Percentiles rank a stretch among this genome's conserved stretches.
Conservation (phyloP, 35 echinoderm and acorn worm species). For the Ophiothrix spiculata region DNA sequence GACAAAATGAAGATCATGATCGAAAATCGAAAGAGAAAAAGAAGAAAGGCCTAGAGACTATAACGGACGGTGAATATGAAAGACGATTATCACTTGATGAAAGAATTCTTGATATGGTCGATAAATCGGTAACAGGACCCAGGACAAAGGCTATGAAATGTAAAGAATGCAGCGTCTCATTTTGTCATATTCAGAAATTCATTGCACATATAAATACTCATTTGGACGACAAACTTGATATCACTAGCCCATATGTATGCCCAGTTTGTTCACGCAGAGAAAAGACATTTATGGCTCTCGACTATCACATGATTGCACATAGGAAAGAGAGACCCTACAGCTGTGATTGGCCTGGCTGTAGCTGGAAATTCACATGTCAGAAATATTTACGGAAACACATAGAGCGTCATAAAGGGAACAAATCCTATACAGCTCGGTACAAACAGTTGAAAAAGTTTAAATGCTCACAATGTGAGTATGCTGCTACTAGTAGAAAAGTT, state of each 20-base stretch:
- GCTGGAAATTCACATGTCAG: not conserved
- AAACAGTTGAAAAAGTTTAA: not conserved
- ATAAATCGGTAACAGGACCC: not conserved
- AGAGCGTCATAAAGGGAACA: not conserved
- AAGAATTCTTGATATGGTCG: not conserved
- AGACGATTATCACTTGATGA: not conserved
- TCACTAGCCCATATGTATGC: not conserved
- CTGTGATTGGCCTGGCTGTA: not conserved
- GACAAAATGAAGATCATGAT: no score
- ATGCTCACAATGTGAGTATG: not conserved
- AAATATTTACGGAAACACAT: not conserved
- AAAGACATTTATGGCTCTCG: not conserved
- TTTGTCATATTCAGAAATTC: slow-evolving; percentile 1
- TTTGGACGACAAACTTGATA: not conserved
- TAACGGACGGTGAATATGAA: not conserved
- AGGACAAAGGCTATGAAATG: not conserved
- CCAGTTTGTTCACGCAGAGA: not conserved
- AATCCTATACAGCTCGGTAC: no score
- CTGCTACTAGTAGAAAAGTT: not conserved
- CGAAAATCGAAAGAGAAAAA: no score
- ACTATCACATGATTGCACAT: not conserved
- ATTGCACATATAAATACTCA: not conserved
- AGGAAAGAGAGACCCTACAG: not conserved
- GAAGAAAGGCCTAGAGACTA: no score
- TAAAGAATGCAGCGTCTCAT: not conserved